These are phyloP conservation scores for Lathronympha strigana DNA, from an alignment of 2,888 invertebrate species.

Conservation along the genomic window DNA sequence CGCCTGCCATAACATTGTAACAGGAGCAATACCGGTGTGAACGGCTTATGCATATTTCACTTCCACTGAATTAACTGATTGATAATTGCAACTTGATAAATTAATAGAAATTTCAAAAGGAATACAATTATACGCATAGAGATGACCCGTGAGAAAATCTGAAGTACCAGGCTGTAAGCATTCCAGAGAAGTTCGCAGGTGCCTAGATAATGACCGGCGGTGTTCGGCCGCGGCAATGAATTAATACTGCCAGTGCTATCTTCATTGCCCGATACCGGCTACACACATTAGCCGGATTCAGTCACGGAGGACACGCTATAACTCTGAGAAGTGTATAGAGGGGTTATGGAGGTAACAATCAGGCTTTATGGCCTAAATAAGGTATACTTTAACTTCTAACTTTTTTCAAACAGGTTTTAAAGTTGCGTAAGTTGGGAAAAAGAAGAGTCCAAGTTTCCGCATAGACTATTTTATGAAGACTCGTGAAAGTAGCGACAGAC, in stretches of 20 bases:
- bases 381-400: no score
- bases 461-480: no score
- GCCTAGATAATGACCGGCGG: conserved; percentile 60
- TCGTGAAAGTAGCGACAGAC: no score
- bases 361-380: background rate
- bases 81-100: background rate
- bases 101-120: background rate
- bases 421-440: no score
- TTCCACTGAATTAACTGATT: no score
- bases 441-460: no score
- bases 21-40: no score
- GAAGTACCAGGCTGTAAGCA: conserved; percentile 55
- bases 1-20: no score
- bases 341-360: conserved; percentile 34
- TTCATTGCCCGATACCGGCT: conserved; percentile 69
- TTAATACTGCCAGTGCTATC: conserved; percentile 77
- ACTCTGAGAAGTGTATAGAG: conserved; percentile 38
- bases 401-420: no score
- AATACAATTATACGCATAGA: conserved; percentile 15
- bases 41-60: no score
- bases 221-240: conserved; percentile 68
- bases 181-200: conserved; percentile 54
- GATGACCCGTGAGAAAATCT: conserved; percentile 57
- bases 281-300: conserved; percentile 66
- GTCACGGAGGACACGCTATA: conserved; percentile 63